Conservation (phyloP, 2,888 invertebrate species). For the Sycophila texana region DNA sequence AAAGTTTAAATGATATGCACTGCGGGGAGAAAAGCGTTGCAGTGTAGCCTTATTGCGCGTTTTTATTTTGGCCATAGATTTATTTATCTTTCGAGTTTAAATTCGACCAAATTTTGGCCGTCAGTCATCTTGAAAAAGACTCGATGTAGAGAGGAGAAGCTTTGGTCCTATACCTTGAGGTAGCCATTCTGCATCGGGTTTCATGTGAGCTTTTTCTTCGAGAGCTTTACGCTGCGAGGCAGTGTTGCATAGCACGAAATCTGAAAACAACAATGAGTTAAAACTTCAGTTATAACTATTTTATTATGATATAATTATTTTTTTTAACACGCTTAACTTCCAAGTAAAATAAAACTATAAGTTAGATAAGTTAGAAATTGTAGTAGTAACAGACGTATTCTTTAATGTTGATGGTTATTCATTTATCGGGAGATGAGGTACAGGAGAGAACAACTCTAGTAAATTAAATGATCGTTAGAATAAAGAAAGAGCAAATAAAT, state of each 20-base stretch:
- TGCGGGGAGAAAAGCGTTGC: conserved; percentile 25
- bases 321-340: conserved; percentile 30
- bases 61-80: conserved; percentile 27
- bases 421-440: too few relatives aligned
- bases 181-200: conserved; percentile 62
- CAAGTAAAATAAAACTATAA: conserved; percentile 12
- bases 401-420: too few relatives aligned
- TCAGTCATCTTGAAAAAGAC: background rate
- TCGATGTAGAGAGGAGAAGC: conserved; percentile 15
- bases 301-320: conserved; percentile 12
- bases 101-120: background rate
- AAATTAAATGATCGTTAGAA: conserved; percentile 28
- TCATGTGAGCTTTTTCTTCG: conserved; percentile 81
- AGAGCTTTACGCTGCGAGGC: conserved; percentile 84
- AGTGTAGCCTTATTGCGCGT: conserved; percentile 21
- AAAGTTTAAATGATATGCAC: background rate
- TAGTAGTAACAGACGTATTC: too few relatives aligned
- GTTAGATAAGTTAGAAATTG: background rate
- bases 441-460: too few relatives aligned
- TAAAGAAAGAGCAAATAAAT: conserved; percentile 49
- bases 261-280: conserved; percentile 76
- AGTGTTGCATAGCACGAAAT: conserved; percentile 84
- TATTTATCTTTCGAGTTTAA: background rate
- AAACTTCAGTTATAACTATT: background rate
- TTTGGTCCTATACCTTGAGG: conserved; percentile 68